Percentiles rank a stretch among this genome's conserved stretches.
These are phyloP conservation scores for Tetramorium bicarinatum DNA, from an alignment of 2,888 invertebrate species.

Conservation along the genomic window DNA sequence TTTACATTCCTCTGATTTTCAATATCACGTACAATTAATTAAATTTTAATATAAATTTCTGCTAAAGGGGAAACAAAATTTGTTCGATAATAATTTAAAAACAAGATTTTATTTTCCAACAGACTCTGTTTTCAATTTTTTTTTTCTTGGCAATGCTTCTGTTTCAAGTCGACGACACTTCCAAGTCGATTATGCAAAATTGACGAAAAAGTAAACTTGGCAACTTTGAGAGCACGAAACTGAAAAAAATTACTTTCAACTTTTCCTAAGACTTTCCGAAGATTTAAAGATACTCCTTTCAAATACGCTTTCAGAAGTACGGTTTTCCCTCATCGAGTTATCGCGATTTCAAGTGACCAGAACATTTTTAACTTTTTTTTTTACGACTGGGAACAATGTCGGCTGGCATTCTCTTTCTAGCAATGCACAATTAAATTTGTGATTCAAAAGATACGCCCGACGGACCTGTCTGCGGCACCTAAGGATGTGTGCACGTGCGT, in stretches of 20 bases:
- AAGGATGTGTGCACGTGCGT: not conserved
- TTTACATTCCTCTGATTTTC: not conserved
- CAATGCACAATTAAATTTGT: constrained; percentile 1
- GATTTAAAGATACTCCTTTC: constrained; percentile 3
- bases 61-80: not conserved
- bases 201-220: not conserved
- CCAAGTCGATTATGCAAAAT: constrained; percentile 8
- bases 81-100: not conserved
- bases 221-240: not conserved
- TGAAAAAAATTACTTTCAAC: not conserved
- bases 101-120: not conserved
- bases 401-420: not conserved
- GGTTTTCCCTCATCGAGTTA: not conserved
- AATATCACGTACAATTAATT: not conserved
- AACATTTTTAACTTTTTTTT: not conserved
- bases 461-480: not conserved
- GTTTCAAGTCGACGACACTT: not conserved
- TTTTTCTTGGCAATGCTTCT: not conserved
- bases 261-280: not conserved
- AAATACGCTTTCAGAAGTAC: not conserved
- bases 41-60: not conserved
- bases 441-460: constrained; percentile 24
- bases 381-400: not conserved
- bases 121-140: not conserved
- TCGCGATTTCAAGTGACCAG: not conserved